Percentiles rank a stretch among this genome's conserved stretches.
Conservation (phyloP, 2,888 invertebrate species). For the Galeopsomyia nigrocyanea region DNA sequence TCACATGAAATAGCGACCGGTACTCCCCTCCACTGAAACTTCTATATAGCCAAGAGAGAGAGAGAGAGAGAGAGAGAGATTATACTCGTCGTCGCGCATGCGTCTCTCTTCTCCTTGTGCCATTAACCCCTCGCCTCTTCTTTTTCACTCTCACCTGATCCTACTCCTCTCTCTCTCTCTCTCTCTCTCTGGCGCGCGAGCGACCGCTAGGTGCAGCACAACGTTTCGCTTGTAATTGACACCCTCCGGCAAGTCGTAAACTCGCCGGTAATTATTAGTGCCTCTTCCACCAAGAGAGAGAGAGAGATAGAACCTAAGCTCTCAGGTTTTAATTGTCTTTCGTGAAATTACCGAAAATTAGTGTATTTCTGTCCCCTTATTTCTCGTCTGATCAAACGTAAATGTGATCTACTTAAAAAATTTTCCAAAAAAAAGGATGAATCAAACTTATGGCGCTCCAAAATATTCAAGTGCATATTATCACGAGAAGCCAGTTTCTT, state of each 20-base stretch:
- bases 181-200: conserved; percentile 2
- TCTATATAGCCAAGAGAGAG: too few relatives aligned
- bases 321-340: not conserved
- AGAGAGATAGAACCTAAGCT: not conserved
- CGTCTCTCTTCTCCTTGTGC: too few relatives aligned
- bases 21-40: too few relatives aligned
- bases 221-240: conserved; percentile 39
- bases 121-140: not conserved
- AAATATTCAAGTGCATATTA: conserved; percentile 4
- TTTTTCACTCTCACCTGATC: conserved; percentile 32
- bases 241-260: conserved; percentile 40
- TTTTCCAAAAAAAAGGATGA: not conserved
- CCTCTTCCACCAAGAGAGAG: not conserved
- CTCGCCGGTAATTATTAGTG: conserved; percentile 40
- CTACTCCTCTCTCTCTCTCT: conserved; percentile 14
- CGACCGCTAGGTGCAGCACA: conserved; percentile 1
- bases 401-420: too few relatives aligned
- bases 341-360: too few relatives aligned
- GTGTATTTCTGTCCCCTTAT: too few relatives aligned
- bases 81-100: too few relatives aligned
- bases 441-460: not conserved
- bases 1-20: too few relatives aligned
- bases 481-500: not conserved
- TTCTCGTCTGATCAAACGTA: too few relatives aligned
- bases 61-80: too few relatives aligned